Conservation (phyloP, 1,140 invertebrate species). For the Pissodes strobi region DNA sequence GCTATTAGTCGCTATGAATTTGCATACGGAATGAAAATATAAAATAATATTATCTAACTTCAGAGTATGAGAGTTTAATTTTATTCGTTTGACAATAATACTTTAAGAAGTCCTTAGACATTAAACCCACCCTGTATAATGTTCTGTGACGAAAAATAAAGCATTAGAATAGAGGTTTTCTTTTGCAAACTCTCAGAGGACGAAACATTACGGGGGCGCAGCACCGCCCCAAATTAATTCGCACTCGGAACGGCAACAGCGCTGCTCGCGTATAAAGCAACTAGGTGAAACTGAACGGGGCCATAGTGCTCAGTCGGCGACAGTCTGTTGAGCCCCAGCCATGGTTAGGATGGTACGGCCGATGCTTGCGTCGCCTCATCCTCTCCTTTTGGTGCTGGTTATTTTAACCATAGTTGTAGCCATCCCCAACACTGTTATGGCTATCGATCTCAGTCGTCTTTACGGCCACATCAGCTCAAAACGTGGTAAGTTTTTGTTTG, state of each 20-base stretch:
- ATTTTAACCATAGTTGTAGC: conserved; percentile 60
- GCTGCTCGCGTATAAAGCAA: conserved; percentile 31
- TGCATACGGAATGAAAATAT: too few relatives aligned
- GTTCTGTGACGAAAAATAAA: neutral
- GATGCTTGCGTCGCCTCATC: conserved; percentile 52
- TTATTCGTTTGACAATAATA: too few relatives aligned
- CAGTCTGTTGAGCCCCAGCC: conserved; percentile 44
- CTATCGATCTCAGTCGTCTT: conserved; percentile 69
- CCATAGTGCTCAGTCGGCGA: conserved; percentile 37
- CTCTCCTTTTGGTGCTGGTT: conserved; percentile 56
- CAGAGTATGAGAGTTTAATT: too few relatives aligned
- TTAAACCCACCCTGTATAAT: neutral
- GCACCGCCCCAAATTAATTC: conserved; percentile 17
- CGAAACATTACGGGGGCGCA: conserved; percentile 23
- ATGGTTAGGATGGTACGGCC: conserved; percentile 53
- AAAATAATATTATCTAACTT: too few relatives aligned
- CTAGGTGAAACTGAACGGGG: conserved; percentile 27
- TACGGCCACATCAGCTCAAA: conserved; percentile 69
- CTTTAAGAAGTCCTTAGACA: too few relatives aligned
- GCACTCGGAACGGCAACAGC: conserved; percentile 22
- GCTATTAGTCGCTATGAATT: too few relatives aligned
- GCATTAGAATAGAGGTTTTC: neutral
- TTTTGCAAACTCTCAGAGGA: conserved; percentile 11
- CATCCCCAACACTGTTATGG: conserved; percentile 62
- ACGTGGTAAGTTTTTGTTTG: conserved; percentile 61